These are phyloP conservation scores for Ophioninae sp. DNA, from an alignment of 2,888 invertebrate genomes.

Conservation along the genomic window DNA sequence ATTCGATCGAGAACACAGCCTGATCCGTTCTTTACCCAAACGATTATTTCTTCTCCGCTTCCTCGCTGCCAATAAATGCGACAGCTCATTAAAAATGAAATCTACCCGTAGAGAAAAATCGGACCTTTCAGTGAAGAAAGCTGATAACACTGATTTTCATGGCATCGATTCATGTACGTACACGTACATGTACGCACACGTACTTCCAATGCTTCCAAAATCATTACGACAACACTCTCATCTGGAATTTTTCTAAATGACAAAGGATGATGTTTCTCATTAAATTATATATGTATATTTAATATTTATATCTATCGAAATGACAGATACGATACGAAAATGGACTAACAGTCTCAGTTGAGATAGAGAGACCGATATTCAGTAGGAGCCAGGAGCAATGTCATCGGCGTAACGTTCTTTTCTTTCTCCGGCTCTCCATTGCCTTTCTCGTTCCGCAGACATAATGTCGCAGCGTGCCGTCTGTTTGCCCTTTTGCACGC, in stretches of 20 bases:
- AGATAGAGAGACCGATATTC: neutral
- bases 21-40: neutral
- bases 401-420: slow-evolving; percentile 64
- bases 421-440: slow-evolving; percentile 84
- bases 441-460: slow-evolving; percentile 84
- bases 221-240: neutral
- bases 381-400: slow-evolving; percentile 9
- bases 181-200: too few species aligned
- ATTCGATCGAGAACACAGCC: neutral
- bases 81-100: neutral
- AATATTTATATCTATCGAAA: neutral
- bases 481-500: slow-evolving; percentile 84
- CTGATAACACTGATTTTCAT: neutral
- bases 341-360: neutral
- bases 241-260: neutral
- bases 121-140: neutral
- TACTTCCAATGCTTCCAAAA: neutral
- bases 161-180: neutral
- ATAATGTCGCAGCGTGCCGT: slow-evolving; percentile 84
- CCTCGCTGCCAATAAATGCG: neutral
- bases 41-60: neutral
- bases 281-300: neutral
- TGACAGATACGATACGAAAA: neutral
- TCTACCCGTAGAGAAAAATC: neutral
- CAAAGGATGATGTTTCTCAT: neutral